These are phyloP conservation scores for Nephrotoma flavescens DNA, from an alignment of 2,888 invertebrate genomes.

Conservation along the genomic window DNA sequence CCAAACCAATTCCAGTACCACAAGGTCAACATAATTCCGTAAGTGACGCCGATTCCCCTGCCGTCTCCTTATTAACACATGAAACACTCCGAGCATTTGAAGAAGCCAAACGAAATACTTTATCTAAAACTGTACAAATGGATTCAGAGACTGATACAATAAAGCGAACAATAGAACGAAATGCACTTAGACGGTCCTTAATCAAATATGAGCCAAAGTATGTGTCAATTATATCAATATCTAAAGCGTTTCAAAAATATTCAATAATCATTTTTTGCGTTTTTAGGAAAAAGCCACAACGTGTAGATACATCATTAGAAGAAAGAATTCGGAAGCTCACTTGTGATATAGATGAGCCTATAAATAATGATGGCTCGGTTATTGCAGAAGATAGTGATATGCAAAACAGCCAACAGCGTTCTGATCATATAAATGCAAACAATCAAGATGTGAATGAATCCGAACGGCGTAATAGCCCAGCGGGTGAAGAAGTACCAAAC, in stretches of 20 bases:
- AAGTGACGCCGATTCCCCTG: conserved; percentile 11
- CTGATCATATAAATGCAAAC: conserved; percentile 15
- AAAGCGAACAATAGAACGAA: conserved; percentile 65
- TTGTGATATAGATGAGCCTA: conserved; percentile 65
- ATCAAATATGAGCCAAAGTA: conserved; percentile 47
- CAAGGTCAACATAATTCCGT: conserved; percentile 23
- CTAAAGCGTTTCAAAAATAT: background rate
- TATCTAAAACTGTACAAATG: conserved; percentile 25
- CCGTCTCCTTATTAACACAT: conserved; percentile 48
- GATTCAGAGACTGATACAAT: conserved; percentile 46
- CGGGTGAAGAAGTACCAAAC: conserved; percentile 43
- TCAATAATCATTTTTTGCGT: background rate
- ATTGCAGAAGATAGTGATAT: conserved; percentile 11
- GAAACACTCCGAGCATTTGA: conserved; percentile 61
- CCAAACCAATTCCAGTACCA: conserved; percentile 23
- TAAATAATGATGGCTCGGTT: conserved; percentile 24
- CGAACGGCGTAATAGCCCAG: conserved; percentile 46
- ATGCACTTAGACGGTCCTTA: conserved; percentile 64
- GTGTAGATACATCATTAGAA: conserved; percentile 58
- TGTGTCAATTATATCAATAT: background rate
- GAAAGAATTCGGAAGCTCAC: conserved; percentile 76
- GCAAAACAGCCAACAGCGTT: conserved; percentile 9
- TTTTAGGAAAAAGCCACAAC: conserved; percentile 27
- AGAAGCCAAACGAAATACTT: conserved; percentile 41
- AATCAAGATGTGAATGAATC: conserved; percentile 18